Evolutionary conservation across 2,888 invertebrate genomes (phyloP).

Genomic region (Apantesis nais): DNA sequence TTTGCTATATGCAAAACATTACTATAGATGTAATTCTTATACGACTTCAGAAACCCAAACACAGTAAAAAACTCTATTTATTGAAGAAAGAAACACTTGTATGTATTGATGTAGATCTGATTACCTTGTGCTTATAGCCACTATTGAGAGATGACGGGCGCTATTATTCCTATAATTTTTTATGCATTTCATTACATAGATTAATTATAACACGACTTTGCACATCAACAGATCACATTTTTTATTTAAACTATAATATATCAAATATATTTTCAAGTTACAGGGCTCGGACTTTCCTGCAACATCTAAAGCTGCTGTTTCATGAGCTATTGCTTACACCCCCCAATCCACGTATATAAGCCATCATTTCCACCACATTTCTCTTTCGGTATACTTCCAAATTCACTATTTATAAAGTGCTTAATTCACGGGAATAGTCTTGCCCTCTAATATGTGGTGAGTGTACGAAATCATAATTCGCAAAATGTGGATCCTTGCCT

Average conservation of each 20-base stretch:
- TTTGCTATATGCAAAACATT: neutral
- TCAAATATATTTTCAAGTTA: neutral
- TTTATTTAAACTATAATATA: neutral
- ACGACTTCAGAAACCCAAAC: neutral
- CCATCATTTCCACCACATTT: neutral
- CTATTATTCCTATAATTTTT: neutral
- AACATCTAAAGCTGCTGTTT: neutral
- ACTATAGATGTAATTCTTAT: neutral
- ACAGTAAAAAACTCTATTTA: constrained; percentile 11
- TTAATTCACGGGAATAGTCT: neutral
- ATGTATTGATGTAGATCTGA: neutral
- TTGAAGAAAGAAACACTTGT: constrained; percentile 1
- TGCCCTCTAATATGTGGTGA: neutral
- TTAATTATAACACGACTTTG: too few relatives aligned
- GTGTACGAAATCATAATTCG: neutral
- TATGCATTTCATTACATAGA: neutral
- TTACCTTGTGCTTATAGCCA: neutral
- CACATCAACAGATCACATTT: neutral
- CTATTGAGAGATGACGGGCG: neutral
- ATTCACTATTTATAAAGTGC: neutral
- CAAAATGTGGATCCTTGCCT: neutral
- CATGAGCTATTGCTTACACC: neutral
- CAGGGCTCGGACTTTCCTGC: neutral
- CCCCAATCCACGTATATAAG: neutral
- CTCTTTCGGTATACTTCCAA: neutral